Base-by-base conservation (phyloP, 2,797 vertebrate species). In the Melanotaenia maccullochi region DNA sequence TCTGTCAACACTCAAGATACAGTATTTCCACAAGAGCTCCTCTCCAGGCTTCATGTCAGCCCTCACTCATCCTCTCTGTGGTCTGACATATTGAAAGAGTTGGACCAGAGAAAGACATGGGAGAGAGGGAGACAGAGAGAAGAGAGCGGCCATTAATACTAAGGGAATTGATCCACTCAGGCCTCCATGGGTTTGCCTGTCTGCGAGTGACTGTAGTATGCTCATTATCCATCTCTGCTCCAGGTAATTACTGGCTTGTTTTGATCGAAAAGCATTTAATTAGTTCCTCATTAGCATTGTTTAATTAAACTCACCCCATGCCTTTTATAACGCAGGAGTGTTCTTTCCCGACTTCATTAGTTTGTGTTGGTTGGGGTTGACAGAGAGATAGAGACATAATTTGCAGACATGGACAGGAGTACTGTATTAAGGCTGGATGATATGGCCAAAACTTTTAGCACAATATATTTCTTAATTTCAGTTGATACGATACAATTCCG, bases 231-330 rank as follows among this genome's bases (percentile, higher is more conserved):
- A 85, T 89, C 89, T 89, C 87, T 85, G 85, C 90, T 91, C 77
- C 90, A 91, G 90, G 90, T 93, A 92, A 93, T 94, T 94, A 92
- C 91, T 78, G 79, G 70, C 84, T 90, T 93, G 90, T 93, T 95
- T 94, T 93, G 91, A 93, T 95, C 78, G 85, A 89, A 92, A 92
- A 92, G 90, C 92, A 89, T 91, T 94, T 93, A 92, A 93, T 94
- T 94, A 94, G 89, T 90, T 90, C 90, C 90, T 94, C 93, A 93
- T 95, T 94, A 94, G 91, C 86, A 90, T 92, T 93, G 90, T 93
- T 94, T 94, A 94, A 94, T 93, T 94, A 94, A 94, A 94, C 89
- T 91, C 92, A 90, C 90, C 85, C 89, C 86, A 76, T 84, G 90
- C 85, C 86, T 90, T 89, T 90, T 83, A 89, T 82, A 89, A 88